Evolutionary conservation across 2,113 vertebrate species (phyloP).

Genomic region (Centrocercus urophasianus): DNA sequence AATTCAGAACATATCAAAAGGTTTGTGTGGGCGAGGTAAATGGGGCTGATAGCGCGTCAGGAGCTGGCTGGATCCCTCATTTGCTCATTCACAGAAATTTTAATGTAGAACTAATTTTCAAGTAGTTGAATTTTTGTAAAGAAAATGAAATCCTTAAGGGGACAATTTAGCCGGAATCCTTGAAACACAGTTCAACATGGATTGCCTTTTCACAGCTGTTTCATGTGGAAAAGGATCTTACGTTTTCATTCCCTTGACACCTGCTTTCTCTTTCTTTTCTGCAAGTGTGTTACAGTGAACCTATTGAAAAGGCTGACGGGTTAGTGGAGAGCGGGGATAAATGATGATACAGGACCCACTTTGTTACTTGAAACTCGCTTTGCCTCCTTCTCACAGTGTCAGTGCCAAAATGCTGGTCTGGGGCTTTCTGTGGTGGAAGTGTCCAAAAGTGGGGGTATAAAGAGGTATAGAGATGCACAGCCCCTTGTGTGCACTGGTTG

Average conservation of each 20-base stretch:
- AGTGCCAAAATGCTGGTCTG: background rate
- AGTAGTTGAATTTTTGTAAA: constrained; percentile 57
- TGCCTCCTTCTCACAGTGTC: background rate
- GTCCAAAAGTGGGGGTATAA: background rate
- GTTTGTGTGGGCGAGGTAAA: constrained; percentile 54
- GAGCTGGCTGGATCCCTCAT: constrained; percentile 40
- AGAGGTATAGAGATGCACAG: background rate
- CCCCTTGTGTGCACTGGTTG: fast-evolving
- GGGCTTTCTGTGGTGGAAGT: background rate
- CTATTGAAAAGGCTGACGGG: background rate
- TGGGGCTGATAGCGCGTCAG: constrained; percentile 59
- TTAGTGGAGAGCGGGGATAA: background rate
- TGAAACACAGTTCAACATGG: background rate
- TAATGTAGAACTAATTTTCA: constrained; percentile 63
- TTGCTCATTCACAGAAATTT: constrained; percentile 59
- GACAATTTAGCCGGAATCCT: constrained; percentile 30
- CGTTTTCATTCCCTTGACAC: background rate
- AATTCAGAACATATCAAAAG: constrained; percentile 60
- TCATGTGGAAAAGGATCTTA: constrained; percentile 32
- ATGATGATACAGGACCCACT: background rate
- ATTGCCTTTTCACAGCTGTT: constrained; percentile 48
- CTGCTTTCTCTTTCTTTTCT: constrained; percentile 34
- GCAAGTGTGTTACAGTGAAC: background rate
- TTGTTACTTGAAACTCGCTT: background rate
- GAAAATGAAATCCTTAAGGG: constrained; percentile 63